Base-by-base conservation (phyloP, 2,797 vertebrate species). In the Catharus ustulatus region DNA sequence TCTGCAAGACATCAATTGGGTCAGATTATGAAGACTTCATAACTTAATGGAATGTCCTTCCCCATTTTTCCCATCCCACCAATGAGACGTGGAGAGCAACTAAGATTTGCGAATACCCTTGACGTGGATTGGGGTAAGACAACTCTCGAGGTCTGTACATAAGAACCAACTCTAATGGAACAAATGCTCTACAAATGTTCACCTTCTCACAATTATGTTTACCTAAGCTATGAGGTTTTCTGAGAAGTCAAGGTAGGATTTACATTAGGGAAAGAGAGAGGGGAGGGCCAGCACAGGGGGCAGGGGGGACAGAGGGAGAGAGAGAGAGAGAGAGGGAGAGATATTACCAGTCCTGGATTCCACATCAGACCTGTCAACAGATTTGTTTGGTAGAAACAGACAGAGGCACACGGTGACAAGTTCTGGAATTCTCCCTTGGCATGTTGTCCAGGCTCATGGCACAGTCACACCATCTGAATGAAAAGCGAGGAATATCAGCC, bases 211-310 rank as follows among this genome's bases (percentile, higher is more conserved):
- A 67, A 24, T n/a, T 43, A 27, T 29, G 43, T 49, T 34, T 78
- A 55, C 16, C 12, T 61, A 55, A 48, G 12, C 1, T 43, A n/a
- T 19, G 16, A 13, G 14, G 5, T 11, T 43, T 61, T 48, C 12
- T 49, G 27, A 36, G 15, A 74, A 29, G 7, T 55, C 12, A 61
- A 26, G 6, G 27, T 16, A 54, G 27, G 27, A 54, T 23, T 24
- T 49, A 29, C 13, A 23, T 29, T 73, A 22, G 61, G 40, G 26
- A 74, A 73, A 59, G 6, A 48, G 19, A 48, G 55, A 29, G 11
- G 6, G 6, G 13, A 27, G 5, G n/a, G 16, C 20, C 13, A 40
- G 30, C 1, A 2, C 10, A 54, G 22, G 4, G 8, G 36, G 5
- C 4, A 38, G 10, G 8, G 5, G 26, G 30, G 8, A 34, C n/a